phyloP scores from a whole-genome alignment of 2,797 vertebrate genomes.

The Nasua narica region DNA sequence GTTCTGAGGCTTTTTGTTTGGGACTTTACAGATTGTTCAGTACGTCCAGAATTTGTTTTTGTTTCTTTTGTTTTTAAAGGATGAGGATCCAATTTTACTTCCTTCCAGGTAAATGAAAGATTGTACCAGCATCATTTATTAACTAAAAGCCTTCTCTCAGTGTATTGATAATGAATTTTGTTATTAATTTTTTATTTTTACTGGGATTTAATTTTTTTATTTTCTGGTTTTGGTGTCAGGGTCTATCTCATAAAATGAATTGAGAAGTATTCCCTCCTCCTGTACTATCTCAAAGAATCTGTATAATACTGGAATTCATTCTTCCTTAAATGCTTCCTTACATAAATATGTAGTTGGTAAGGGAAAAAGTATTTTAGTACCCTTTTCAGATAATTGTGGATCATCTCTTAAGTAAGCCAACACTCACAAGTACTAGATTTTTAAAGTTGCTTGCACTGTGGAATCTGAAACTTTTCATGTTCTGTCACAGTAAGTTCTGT shows the following conservation, averaged over 20 bases:
- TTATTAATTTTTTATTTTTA: not conserved
- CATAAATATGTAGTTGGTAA: not conserved
- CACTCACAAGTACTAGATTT: not conserved
- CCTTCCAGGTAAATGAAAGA: not conserved
- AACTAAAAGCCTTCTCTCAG: not conserved
- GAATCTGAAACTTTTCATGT: not conserved
- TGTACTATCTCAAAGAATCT: not conserved
- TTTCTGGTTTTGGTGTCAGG: not conserved
- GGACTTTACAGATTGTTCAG: not conserved
- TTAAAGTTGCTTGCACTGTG: not conserved
- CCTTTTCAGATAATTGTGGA: not conserved
- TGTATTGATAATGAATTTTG: not conserved
- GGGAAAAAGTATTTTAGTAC: not conserved
- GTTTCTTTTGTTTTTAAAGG: not conserved
- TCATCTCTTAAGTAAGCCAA: not conserved
- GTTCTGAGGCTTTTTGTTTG: not conserved
- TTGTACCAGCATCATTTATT: not conserved
- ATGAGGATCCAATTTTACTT: not conserved
- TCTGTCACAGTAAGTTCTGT: not conserved
- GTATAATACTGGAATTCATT: not conserved
- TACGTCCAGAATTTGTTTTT: not conserved
- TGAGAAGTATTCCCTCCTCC: not conserved
- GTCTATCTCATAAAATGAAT: not conserved
- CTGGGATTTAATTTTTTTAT: not conserved
- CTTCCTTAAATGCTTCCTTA: not conserved